These are phyloP conservation scores for Ptilorrhoa leucosticta DNA, from an alignment of 2,113 vertebrate genomes.

Conservation along the genomic window DNA sequence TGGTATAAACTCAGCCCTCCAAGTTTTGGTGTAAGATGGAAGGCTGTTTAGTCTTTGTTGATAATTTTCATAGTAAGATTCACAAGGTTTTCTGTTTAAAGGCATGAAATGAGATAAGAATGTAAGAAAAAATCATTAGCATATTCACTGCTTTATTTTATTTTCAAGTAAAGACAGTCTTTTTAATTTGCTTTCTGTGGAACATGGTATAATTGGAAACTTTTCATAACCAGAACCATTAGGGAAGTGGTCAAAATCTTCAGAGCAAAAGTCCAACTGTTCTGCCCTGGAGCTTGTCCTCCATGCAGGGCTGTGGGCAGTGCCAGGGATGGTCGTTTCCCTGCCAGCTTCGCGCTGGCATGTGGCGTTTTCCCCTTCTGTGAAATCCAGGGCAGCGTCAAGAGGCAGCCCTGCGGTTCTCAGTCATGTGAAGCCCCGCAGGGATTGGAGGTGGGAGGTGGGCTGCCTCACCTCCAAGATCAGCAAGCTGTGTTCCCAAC, in stretches of 20 bases:
- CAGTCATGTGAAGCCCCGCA: background rate
- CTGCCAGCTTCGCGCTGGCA: background rate
- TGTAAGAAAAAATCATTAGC: conserved; percentile 30
- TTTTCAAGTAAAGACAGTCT: conserved; percentile 5
- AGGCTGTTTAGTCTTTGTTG: conserved; percentile 29
- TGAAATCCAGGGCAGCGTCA: background rate
- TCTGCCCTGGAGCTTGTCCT: conserved; percentile 22
- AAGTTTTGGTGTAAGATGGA: conserved; percentile 30
- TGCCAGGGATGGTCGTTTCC: background rate
- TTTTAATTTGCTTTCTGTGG: conserved; percentile 56
- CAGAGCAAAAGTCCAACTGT: background rate
- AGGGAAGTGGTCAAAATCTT: conserved; percentile 26
- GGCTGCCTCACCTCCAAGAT: background rate
- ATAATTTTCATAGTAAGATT: conserved; percentile 38
- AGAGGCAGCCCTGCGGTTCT: background rate
- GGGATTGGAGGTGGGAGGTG: background rate
- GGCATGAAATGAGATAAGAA: conserved; percentile 55
- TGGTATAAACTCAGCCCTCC: conserved; percentile 27
- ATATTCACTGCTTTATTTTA: background rate
- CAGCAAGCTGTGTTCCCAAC: background rate
- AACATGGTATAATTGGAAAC: background rate
- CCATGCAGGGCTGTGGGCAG: background rate
- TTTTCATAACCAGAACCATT: conserved; percentile 14
- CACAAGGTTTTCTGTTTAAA: conserved; percentile 50
- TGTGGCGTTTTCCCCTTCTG: background rate